These are phyloP conservation scores for Isoperla grammatica DNA, from an alignment of 2,888 invertebrate genomes.

Conservation along the genomic window DNA sequence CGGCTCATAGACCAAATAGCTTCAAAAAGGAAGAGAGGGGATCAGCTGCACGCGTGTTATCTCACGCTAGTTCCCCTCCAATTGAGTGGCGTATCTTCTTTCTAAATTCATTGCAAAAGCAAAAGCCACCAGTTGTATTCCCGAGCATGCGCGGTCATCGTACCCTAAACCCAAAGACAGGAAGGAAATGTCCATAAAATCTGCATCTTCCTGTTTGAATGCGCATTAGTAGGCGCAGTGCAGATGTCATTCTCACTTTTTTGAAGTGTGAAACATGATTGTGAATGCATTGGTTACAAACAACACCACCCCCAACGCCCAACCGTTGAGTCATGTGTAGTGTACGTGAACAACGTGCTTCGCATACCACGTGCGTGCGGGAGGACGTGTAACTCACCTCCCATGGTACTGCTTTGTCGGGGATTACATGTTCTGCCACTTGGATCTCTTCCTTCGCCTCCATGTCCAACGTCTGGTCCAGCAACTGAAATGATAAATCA, in stretches of 20 bases:
- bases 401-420: constrained; percentile 18
- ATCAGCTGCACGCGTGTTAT: no score
- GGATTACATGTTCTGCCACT: constrained; percentile 4
- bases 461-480: background rate
- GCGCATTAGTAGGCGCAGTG: background rate
- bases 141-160: constrained; percentile 10
- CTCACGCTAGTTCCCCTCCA: no score
- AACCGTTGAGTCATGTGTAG: background rate
- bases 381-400: constrained; percentile 11
- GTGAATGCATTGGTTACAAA: background rate
- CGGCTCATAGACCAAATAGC: background rate
- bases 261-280: background rate
- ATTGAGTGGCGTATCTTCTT: no score
- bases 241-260: background rate
- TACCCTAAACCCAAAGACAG: background rate
- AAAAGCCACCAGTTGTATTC: no score
- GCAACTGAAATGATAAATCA: background rate
- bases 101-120: no score
- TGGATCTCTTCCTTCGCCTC: constrained; percentile 7
- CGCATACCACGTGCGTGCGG: background rate
- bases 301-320: background rate
- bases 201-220: constrained; percentile 2
- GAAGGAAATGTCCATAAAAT: constrained; percentile 10
- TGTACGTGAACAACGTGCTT: no score
- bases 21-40: background rate